phyloP scores from a whole-genome alignment of 2,888 invertebrate species.

The Octodonta nipae region DNA sequence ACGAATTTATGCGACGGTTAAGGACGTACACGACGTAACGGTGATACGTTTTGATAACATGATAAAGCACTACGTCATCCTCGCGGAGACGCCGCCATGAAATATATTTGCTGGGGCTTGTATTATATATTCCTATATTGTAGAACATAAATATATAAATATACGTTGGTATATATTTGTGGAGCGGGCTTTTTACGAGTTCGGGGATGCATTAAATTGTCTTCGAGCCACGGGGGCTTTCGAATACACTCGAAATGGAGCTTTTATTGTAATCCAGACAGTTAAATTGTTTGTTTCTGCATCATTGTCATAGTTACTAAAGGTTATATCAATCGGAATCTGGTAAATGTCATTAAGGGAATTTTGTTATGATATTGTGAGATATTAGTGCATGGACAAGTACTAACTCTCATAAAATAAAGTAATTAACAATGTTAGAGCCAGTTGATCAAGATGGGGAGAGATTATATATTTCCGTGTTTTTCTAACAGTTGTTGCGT shows the following conservation, averaged over 20 bases:
- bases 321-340: too few relatives aligned
- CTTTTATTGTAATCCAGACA: too few relatives aligned
- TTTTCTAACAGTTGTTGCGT: too few relatives aligned
- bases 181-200: conserved; percentile 30
- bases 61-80: conserved; percentile 27
- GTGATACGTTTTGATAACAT: conserved; percentile 23
- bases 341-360: too few relatives aligned
- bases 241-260: neutral
- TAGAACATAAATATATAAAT: conserved; percentile 35
- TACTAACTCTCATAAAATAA: too few relatives aligned
- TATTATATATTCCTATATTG: conserved; percentile 34
- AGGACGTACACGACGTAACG: conserved; percentile 5
- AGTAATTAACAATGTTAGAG: too few relatives aligned
- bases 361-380: too few relatives aligned
- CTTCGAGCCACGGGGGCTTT: conserved; percentile 16
- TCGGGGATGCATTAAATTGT: conserved; percentile 32
- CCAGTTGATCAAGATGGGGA: too few relatives aligned
- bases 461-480: too few relatives aligned
- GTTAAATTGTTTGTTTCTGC: too few relatives aligned
- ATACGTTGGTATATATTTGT: conserved; percentile 32
- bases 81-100: conserved; percentile 18
- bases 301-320: too few relatives aligned
- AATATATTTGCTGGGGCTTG: conserved; percentile 26
- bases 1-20: neutral
- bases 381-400: too few relatives aligned